These are phyloP conservation scores for Agrochola macilenta DNA, from an alignment of 2,888 invertebrate genomes.

Conservation along the genomic window DNA sequence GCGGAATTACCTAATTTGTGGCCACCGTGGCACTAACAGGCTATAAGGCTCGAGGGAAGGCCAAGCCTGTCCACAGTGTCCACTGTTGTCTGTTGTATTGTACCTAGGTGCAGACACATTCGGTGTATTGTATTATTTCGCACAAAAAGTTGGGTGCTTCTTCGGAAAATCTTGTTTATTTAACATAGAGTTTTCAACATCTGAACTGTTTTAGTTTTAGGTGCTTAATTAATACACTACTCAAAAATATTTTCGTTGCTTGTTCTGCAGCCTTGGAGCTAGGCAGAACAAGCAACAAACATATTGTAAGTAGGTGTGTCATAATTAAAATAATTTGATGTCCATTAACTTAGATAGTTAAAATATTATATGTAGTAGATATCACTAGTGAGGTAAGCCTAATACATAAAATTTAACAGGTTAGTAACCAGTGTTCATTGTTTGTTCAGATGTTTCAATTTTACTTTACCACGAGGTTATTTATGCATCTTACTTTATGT, in stretches of 20 bases:
- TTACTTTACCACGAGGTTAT: background rate
- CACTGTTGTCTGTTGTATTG: background rate
- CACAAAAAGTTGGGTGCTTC: background rate
- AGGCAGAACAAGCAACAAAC: too few relatives aligned
- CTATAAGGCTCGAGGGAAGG: constrained; percentile 43
- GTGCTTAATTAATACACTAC: background rate
- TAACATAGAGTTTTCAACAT: background rate
- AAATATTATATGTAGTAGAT: background rate
- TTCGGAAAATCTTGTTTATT: background rate
- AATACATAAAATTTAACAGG: too few relatives aligned
- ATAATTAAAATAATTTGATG: background rate
- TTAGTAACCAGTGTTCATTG: background rate
- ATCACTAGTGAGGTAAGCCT: too few relatives aligned
- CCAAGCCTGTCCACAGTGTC: constrained; percentile 27
- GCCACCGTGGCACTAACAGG: constrained; percentile 13
- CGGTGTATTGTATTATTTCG: background rate
- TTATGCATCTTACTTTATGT: background rate
- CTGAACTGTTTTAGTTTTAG: background rate
- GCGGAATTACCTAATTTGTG: constrained; percentile 45
- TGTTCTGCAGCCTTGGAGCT: background rate
- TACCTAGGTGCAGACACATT: background rate
- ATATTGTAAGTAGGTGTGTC: too few relatives aligned
- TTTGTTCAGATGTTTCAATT: constrained; percentile 15
- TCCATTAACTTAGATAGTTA: background rate
- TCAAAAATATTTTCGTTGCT: background rate